Conservation (phyloP, 2,888 invertebrate species). For the Drosophila monieri region DNA sequence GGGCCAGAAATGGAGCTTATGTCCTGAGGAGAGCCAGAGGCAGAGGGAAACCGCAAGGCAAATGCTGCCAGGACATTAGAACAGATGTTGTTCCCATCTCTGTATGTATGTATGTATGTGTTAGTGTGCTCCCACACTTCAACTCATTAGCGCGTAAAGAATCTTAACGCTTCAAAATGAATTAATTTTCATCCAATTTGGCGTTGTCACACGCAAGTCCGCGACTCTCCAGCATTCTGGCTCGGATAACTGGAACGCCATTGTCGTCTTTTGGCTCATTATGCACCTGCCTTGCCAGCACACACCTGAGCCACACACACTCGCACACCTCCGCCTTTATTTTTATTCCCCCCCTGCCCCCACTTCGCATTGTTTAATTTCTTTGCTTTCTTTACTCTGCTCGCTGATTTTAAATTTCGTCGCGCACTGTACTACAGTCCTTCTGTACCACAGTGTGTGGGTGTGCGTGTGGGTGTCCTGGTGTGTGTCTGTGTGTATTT, state of each 20-base stretch:
- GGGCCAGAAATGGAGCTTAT: slow-evolving; percentile 17
- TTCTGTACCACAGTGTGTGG: slow-evolving; percentile 18
- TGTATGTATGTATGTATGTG: slow-evolving; percentile 13
- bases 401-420: slow-evolving; percentile 48
- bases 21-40: not conserved
- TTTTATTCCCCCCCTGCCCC: slow-evolving; percentile 14
- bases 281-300: slow-evolving; percentile 59
- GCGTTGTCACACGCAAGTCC: slow-evolving; percentile 51
- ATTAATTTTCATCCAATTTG: slow-evolving; percentile 77
- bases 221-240: slow-evolving; percentile 13
- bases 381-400: slow-evolving; percentile 29
- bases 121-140: slow-evolving; percentile 58
- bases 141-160: slow-evolving; percentile 75
- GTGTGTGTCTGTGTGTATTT: slow-evolving; percentile 58
- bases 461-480: slow-evolving; percentile 15
- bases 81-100: slow-evolving; percentile 26
- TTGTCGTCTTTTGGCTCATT: slow-evolving; percentile 52
- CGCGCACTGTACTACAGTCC: slow-evolving; percentile 34
- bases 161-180: slow-evolving; percentile 77
- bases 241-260: slow-evolving; percentile 9
- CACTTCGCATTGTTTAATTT: slow-evolving; percentile 40
- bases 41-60: slow-evolving; percentile 29
- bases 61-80: slow-evolving; percentile 37
- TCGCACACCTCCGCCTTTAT: slow-evolving; percentile 27
- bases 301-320: not conserved